Base-by-base conservation (phyloP, 2,888 invertebrate species). In the Morpho achilles region DNA sequence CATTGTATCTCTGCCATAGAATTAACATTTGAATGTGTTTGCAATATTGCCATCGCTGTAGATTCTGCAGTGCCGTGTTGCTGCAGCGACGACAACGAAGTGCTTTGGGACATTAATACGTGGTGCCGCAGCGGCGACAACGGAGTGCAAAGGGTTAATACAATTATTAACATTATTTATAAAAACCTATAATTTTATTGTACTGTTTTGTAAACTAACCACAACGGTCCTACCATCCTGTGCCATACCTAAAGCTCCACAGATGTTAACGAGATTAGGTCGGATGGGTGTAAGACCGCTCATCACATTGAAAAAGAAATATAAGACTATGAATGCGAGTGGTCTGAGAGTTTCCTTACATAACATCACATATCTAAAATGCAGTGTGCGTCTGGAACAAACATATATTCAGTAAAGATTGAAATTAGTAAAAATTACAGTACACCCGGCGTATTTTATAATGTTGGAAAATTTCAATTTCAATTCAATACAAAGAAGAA, bases 241-340 rank as follows among this genome's bases (percentile, higher is more conserved):
- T 10, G 79, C 74, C 88, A 89, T 79, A 61, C 91, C 87, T 65
- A 87, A 76, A 40, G 91, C 76, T 23, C 86, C 82, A 60, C 91
- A 91, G 0, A 92, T 75, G 59, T 91, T 92, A 5, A 91, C 88
- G 82, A 92, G 82, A 65, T 92, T 92, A 0, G 93, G 92, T 50
- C 89, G 79, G 60, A 91, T 85, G 0, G 91, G 84, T 0, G 81
- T 74, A 7, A 91, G 71, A 0, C 92, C 92, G 50, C 91, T 89
- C 79, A 92, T 91, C 54, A 91, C 87, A 46, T 79, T 77, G 72
- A 92, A 89, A 10, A 89, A 71, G 73, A 92, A 93, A 71, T 91
- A 91, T 10, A 84, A 66, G 48, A 91, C 73, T 1, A 91, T 81
- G 0, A 93, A 71, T 0, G 72, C 68, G 51, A 92, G 73, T 0